A percentile compares a stretch with the other conserved stretches of the same genome.
Evolutionary conservation across 2,113 vertebrate genomes (phyloP).

Genomic region (Dasyurus viverrinus): DNA sequence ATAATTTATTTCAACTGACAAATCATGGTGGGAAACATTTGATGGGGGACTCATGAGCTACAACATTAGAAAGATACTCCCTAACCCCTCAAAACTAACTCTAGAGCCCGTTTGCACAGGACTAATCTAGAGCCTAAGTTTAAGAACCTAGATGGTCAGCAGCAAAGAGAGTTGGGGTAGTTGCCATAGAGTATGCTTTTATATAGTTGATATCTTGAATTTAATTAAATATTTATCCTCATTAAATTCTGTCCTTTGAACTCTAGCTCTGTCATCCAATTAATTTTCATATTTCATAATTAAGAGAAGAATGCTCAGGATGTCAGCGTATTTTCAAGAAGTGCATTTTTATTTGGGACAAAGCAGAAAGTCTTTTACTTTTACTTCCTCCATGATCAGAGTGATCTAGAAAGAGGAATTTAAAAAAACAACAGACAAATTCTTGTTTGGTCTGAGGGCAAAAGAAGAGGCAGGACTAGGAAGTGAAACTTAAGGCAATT

Average conservation of each 20-base stretch:
- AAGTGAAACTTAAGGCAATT: neutral
- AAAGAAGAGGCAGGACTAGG: neutral
- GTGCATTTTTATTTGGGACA: neutral
- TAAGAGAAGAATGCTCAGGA: neutral
- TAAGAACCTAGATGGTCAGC: neutral
- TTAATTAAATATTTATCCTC: neutral
- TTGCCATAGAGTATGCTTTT: neutral
- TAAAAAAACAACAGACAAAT: neutral
- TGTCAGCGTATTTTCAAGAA: neutral
- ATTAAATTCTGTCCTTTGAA: neutral
- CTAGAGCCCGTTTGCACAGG: neutral
- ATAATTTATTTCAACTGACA: neutral
- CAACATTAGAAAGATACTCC: neutral
- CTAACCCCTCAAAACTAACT: neutral
- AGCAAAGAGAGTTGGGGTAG: neutral
- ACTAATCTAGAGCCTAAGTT: neutral
- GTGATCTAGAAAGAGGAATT: neutral
- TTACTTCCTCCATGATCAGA: neutral
- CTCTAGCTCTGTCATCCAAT: neutral
- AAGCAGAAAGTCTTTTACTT: neutral
- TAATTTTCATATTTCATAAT: neutral
- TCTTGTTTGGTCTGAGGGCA: neutral
- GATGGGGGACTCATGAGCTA: neutral
- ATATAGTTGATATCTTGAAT: neutral
- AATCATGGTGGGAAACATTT: neutral